phyloP scores from a whole-genome alignment of 1,140 invertebrate genomes.

The Drosophila prosaltans region DNA sequence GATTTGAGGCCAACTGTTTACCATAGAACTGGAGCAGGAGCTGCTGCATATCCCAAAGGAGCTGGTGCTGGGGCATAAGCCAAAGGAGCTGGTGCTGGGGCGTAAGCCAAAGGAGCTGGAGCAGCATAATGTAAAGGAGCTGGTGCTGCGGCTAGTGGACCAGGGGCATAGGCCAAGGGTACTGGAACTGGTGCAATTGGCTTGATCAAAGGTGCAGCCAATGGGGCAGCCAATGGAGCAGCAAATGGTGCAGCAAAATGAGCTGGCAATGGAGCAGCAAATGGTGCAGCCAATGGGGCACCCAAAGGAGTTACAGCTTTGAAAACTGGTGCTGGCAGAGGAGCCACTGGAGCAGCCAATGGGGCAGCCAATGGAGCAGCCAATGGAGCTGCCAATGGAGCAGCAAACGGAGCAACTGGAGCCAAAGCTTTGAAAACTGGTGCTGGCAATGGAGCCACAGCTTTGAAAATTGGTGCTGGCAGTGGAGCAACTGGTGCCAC shows the following conservation, averaged over 20 bases:
- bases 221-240: conserved; percentile 20
- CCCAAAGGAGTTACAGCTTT: conserved; percentile 27
- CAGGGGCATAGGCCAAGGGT: conserved; percentile 55
- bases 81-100: conserved; percentile 33
- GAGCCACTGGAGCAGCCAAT: conserved; percentile 44
- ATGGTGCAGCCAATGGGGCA: conserved; percentile 16
- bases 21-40: conserved; percentile 60
- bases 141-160: conserved; percentile 15
- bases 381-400: conserved; percentile 18
- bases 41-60: conserved; percentile 48
- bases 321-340: conserved; percentile 38
- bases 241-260: conserved; percentile 40
- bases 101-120: conserved; percentile 56
- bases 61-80: conserved; percentile 26
- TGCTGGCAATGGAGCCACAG: conserved; percentile 53
- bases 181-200: conserved; percentile 44
- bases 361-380: conserved; percentile 34
- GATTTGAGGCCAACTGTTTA: conserved; percentile 49
- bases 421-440: conserved; percentile 49
- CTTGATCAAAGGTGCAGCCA: conserved; percentile 40
- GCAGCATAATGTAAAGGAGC: conserved; percentile 33
- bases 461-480: conserved; percentile 47
- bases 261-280: conserved; percentile 40
- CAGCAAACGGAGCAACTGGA: conserved; percentile 28
- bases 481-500: conserved; percentile 45